These are phyloP conservation scores for Autographa pulchrina DNA, from an alignment of 2,888 invertebrate genomes.

Conservation along the genomic window DNA sequence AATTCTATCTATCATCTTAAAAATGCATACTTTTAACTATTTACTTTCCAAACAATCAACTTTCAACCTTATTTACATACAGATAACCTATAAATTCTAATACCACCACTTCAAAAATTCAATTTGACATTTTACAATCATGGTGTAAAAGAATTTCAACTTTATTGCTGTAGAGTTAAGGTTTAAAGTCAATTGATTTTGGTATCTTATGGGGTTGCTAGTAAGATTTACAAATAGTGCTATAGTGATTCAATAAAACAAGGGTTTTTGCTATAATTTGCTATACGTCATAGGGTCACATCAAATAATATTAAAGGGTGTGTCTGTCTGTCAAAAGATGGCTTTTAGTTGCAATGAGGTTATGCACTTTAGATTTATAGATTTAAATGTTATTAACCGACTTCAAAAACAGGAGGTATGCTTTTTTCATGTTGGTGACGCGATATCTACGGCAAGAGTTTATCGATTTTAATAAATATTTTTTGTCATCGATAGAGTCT, in stretches of 20 bases:
- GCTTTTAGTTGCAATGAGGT: slow-evolving; percentile 35
- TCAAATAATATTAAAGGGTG: slow-evolving; percentile 50
- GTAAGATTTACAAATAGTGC: not conserved
- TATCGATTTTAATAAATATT: too few species aligned
- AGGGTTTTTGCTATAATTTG: slow-evolving; percentile 49
- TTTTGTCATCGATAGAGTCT: too few species aligned
- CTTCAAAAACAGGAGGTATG: too few species aligned
- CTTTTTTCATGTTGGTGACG: too few species aligned
- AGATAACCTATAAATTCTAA: not conserved
- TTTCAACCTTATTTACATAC: not conserved
- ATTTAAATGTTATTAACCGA: not conserved
- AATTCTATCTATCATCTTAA: slow-evolving; percentile 10
- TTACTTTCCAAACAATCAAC: slow-evolving; percentile 24
- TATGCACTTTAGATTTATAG: not conserved
- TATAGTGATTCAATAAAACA: slow-evolving; percentile 44
- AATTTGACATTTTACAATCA: slow-evolving; percentile 11
- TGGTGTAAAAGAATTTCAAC: slow-evolving; percentile 12
- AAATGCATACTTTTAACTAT: slow-evolving; percentile 25
- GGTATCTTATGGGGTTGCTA: not conserved
- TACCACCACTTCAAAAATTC: slow-evolving; percentile 6
- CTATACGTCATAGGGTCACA: slow-evolving; percentile 34
- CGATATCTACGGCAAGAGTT: too few species aligned
- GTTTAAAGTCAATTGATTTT: slow-evolving; percentile 6
- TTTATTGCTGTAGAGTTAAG: fast-evolving
- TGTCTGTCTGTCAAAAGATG: slow-evolving; percentile 3